Conservation (phyloP, 1,140 invertebrate species). For the Drosophila grimshawi region DNA sequence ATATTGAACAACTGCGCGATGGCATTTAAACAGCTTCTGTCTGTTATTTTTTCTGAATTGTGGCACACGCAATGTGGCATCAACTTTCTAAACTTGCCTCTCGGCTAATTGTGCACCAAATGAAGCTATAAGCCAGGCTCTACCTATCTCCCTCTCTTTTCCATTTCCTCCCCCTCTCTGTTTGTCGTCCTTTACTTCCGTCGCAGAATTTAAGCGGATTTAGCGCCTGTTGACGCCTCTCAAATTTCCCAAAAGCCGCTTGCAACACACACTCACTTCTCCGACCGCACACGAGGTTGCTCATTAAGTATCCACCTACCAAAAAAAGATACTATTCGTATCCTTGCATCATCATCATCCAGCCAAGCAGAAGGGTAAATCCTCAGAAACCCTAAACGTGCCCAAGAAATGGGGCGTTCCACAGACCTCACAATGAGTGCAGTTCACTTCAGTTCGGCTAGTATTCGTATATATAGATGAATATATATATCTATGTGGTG, state of each 20-base stretch:
- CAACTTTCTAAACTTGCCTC: conserved; percentile 11
- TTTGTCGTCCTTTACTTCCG: conserved; percentile 41
- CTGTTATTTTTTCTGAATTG: conserved; percentile 4
- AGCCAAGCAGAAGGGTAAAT: conserved; percentile 39
- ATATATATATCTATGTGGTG: too few species aligned
- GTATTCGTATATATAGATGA: background rate
- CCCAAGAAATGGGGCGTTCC: conserved; percentile 31
- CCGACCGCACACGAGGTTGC: conserved; percentile 44
- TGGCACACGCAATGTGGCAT: conserved; percentile 42
- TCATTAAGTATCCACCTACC: conserved; percentile 70
- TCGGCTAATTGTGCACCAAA: background rate
- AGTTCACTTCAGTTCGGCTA: too few species aligned
- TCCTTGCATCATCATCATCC: conserved; percentile 46
- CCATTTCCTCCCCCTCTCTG: background rate
- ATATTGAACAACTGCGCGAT: conserved; percentile 47
- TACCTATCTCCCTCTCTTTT: background rate
- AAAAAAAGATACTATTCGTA: conserved; percentile 23
- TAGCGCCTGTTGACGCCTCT: conserved; percentile 84
- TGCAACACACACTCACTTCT: conserved; percentile 37
- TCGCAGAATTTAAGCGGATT: conserved; percentile 75
- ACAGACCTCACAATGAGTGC: conserved; percentile 34
- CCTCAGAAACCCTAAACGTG: conserved; percentile 46
- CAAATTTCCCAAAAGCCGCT: conserved; percentile 70
- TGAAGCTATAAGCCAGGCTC: conserved; percentile 18
- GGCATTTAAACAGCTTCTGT: conserved; percentile 70